A percentile compares a stretch with the other conserved stretches of the same genome.
Evolutionary conservation across 2,113 vertebrate species (phyloP).

Genomic region (Tricholaema leucomelas): DNA sequence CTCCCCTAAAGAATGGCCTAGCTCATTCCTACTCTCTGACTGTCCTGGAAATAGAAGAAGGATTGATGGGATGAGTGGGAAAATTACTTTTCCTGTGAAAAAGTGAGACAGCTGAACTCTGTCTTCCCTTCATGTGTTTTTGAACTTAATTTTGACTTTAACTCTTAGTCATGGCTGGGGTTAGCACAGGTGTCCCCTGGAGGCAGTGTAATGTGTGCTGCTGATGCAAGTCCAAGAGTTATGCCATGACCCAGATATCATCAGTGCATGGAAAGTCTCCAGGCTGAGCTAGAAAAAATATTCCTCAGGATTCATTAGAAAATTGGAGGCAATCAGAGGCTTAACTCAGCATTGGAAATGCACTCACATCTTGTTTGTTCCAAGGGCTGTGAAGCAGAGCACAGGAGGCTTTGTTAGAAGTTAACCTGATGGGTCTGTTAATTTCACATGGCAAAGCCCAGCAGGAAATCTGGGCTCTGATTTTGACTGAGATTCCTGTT

Average conservation of each 20-base stretch:
- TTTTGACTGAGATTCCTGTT: background rate
- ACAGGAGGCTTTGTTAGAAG: background rate
- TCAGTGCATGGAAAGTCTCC: slow-evolving; percentile 3
- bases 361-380: background rate
- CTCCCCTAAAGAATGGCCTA: background rate
- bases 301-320: slow-evolving; percentile 5
- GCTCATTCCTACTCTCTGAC: background rate
- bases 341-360: background rate
- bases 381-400: background rate
- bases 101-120: background rate
- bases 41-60: background rate
- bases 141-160: background rate
- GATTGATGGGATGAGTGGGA: background rate
- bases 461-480: background rate
- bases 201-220: background rate
- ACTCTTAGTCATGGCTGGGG: background rate
- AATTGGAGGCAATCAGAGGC: background rate
- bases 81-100: background rate
- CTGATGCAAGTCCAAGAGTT: background rate
- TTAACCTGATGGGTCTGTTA: background rate
- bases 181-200: background rate
- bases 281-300: background rate
- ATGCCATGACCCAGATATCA: slow-evolving; percentile 38
- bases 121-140: background rate
- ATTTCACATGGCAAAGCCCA: background rate